Base-by-base conservation (phyloP, 1,140 invertebrate genomes). In the Heliothis virescens region DNA sequence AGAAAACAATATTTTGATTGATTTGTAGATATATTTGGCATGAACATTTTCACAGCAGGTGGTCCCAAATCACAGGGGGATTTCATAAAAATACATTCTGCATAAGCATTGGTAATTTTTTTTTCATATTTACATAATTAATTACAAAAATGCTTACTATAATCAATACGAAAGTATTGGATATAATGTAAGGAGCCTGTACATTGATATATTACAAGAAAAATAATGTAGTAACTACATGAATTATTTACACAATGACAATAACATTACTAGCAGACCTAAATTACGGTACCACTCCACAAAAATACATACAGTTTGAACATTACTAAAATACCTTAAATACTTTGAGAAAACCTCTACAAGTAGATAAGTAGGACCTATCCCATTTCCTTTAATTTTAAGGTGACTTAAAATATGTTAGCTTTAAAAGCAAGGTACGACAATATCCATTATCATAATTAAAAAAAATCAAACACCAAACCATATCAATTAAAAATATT, bases 21-120 rank as follows among this genome's bases (percentile, higher is more conserved):
- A 76, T 76, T 76, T 76, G 59, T 76, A 75, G 16, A 62, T 75
- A 82, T 89, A 87, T 89, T 89, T 89, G 85, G 87, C 82, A 83
- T 86, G 73, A 84, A 86, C 79, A 78, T 80, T 81, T 79, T 78
- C 82, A 86, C 79, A 83, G 82, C 59, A 83, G 77, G 77, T 85
- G 85, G 83, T 86, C 85, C 87, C 85, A 84, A 78, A 80, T 79
- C 74, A 83, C 79, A 79, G 48, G 59, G 71, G 47, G 13, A 62
- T 63, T 13, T 50, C 62, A 29, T 26, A 75, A 76, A 75, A 76
- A 69, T 83, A 75, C 34, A 12, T 53, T 65, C 26, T 53, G 60
- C 52, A 60, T 74, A 74, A 74, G 72, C 52, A 72, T 72, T 72
- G 55, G 55, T 74, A n/a, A 26, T 15, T 26, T 9, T 60, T 74